Conservation (phyloP, 2,113 vertebrate genomes). For the Ochotona curzoniae region DNA sequence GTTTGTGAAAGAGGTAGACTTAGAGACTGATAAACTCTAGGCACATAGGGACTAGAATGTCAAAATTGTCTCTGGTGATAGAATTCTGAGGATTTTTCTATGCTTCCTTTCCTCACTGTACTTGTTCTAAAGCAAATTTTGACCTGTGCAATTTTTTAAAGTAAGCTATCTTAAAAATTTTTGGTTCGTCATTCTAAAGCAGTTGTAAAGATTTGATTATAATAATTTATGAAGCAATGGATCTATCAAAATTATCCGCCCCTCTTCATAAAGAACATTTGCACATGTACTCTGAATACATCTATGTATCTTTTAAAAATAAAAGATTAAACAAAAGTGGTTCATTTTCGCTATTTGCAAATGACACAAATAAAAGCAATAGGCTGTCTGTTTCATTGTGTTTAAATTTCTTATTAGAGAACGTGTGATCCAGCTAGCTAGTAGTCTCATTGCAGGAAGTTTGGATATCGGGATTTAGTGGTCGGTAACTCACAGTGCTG, state of each 20-base stretch:
- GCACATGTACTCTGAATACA: neutral
- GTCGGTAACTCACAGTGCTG: neutral
- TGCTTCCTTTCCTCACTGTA: neutral
- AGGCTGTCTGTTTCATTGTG: neutral
- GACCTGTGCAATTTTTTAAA: neutral
- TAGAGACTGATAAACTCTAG: slow-evolving; percentile 20
- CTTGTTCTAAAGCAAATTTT: slow-evolving; percentile 44
- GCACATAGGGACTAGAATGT: neutral
- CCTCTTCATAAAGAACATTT: slow-evolving; percentile 27
- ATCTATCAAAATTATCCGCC: slow-evolving; percentile 8
- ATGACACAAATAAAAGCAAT: slow-evolving; percentile 25
- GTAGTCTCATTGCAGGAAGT: slow-evolving; percentile 33
- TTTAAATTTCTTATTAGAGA: neutral
- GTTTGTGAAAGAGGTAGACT: neutral
- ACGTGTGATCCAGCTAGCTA: neutral
- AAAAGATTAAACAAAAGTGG: slow-evolving; percentile 28
- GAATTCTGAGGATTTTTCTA: slow-evolving; percentile 30
- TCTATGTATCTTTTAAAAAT: slow-evolving; percentile 16
- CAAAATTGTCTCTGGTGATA: neutral
- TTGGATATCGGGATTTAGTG: neutral
- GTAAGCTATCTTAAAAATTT: slow-evolving; percentile 45
- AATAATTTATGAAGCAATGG: neutral
- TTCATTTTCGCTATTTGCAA: slow-evolving; percentile 45
- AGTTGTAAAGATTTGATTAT: slow-evolving; percentile 36
- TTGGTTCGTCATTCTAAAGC: slow-evolving; percentile 26